Conservation (phyloP, 1,140 invertebrate genomes). For the Drosophila takahashii region DNA sequence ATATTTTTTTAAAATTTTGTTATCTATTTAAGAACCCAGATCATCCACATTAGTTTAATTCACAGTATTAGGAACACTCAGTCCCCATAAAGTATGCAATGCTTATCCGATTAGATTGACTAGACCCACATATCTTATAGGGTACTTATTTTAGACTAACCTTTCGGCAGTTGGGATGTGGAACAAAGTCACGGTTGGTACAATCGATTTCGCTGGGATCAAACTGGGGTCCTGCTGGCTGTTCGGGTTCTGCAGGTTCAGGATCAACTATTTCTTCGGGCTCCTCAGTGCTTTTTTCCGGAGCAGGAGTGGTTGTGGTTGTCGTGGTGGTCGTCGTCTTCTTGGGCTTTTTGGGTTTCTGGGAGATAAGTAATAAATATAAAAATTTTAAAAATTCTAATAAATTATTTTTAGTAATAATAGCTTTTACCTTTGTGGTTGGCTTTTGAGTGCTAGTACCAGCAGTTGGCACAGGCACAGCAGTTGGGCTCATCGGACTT, state of each 20-base stretch:
- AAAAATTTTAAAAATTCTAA: not conserved
- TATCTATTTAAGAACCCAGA: too few species aligned
- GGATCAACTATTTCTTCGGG: slow-evolving; percentile 30
- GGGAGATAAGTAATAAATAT: not conserved
- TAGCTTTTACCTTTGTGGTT: slow-evolving; percentile 60
- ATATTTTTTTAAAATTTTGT: too few species aligned
- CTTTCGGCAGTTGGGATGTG: slow-evolving; percentile 88
- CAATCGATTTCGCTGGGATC: slow-evolving; percentile 85
- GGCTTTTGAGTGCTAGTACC: slow-evolving; percentile 64
- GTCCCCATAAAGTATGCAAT: not conserved
- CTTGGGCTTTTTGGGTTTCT: slow-evolving; percentile 73
- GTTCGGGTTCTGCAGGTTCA: slow-evolving; percentile 36
- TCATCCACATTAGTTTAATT: not conserved
- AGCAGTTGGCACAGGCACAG: slow-evolving; percentile 46
- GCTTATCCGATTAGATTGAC: not conserved
- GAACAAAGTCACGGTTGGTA: slow-evolving; percentile 87
- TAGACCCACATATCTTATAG: too few species aligned
- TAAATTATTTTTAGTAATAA: not conserved
- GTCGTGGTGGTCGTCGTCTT: slow-evolving; percentile 56
- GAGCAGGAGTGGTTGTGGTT: slow-evolving; percentile 40
- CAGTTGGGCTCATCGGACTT: slow-evolving; percentile 46
- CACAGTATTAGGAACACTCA: not conserved
- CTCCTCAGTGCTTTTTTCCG: slow-evolving; percentile 49
- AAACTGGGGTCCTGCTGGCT: slow-evolving; percentile 27
- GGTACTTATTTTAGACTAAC: slow-evolving; percentile 14